Evolutionary conservation across 2,113 vertebrate genomes (phyloP).

Genomic region (Bettongia penicillata): DNA sequence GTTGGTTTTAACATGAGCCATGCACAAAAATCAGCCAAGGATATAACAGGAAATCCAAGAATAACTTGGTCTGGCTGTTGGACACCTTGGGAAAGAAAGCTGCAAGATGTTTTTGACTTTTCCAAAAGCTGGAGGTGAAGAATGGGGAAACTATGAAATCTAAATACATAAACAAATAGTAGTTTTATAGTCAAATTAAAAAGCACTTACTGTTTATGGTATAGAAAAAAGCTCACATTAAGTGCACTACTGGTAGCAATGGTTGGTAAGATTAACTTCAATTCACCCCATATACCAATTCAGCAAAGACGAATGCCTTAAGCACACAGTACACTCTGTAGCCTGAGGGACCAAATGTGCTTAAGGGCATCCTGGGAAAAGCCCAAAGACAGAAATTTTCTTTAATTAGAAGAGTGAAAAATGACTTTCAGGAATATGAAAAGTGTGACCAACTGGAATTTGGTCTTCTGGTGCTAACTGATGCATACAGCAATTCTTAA

Average conservation of each 20-base stretch:
- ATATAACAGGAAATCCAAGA: slow-evolving; percentile 85
- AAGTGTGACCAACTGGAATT: slow-evolving; percentile 80
- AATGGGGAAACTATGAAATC: slow-evolving; percentile 63
- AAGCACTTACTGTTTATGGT: background rate
- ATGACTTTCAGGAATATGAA: slow-evolving; percentile 71
- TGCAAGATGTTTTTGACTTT: slow-evolving; percentile 66
- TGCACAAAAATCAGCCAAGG: slow-evolving; percentile 80
- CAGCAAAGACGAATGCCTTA: slow-evolving; percentile 65
- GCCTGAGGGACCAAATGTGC: slow-evolving; percentile 69
- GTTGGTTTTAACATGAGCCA: slow-evolving; percentile 85
- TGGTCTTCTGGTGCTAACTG: slow-evolving; percentile 79
- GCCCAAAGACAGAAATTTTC: slow-evolving; percentile 47
- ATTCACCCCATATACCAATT: slow-evolving; percentile 66
- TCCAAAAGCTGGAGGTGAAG: slow-evolving; percentile 37
- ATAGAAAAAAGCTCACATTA: slow-evolving; percentile 39
- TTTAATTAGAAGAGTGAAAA: slow-evolving; percentile 76
- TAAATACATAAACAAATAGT: slow-evolving; percentile 34
- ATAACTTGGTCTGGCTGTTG: slow-evolving; percentile 77
- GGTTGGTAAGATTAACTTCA: slow-evolving; percentile 51
- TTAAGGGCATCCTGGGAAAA: slow-evolving; percentile 72
- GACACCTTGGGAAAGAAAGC: slow-evolving; percentile 47
- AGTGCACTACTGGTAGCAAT: slow-evolving; percentile 7
- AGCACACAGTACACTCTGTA: slow-evolving; percentile 47
- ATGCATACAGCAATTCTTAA: slow-evolving; percentile 78
- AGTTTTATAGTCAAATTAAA: slow-evolving; percentile 31